These are phyloP conservation scores for Beaufortia kweichowensis DNA, from an alignment of 2,113 vertebrate species.

Conservation along the genomic window DNA sequence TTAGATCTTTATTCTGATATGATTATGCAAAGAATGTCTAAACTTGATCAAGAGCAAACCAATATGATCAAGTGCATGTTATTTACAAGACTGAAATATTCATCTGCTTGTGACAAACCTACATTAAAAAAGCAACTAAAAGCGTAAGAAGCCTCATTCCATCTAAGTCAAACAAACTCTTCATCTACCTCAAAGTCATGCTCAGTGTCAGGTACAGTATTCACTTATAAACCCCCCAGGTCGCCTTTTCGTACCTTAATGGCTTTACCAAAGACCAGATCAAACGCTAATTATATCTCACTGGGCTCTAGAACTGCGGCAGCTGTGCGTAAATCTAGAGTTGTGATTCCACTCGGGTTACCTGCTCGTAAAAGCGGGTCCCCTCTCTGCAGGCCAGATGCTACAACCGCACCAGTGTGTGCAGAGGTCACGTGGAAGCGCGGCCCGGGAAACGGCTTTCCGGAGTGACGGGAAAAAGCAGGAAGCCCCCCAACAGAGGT, in stretches of 20 bases:
- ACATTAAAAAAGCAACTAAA: background rate
- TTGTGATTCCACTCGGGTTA: constrained; percentile 53
- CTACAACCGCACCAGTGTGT: constrained; percentile 7
- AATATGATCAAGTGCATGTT: too few species aligned
- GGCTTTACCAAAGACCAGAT: constrained; percentile 31
- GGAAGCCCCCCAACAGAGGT: constrained; percentile 1
- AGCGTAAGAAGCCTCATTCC: background rate
- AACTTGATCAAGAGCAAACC: too few species aligned
- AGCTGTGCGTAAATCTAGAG: constrained; percentile 54
- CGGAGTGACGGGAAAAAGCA: constrained; percentile 25
- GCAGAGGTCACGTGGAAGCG: constrained; percentile 41
- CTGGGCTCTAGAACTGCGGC: background rate
- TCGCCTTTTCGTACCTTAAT: constrained; percentile 11
- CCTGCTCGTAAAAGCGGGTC: constrained; percentile 45
- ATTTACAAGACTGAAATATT: too few species aligned
- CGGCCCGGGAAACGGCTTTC: constrained; percentile 23
- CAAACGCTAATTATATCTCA: constrained; percentile 51
- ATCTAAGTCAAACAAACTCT: constrained; percentile 6
- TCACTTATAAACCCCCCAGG: constrained; percentile 15
- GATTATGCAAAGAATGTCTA: too few species aligned
- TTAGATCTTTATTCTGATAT: too few species aligned
- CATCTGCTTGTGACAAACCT: too few species aligned
- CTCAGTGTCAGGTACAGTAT: constrained; percentile 14
- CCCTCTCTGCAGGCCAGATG: constrained; percentile 46
- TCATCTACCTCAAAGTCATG: background rate